Evolutionary conservation across 2,113 vertebrate genomes (phyloP).

Genomic region (Elephantulus edwardii): DNA sequence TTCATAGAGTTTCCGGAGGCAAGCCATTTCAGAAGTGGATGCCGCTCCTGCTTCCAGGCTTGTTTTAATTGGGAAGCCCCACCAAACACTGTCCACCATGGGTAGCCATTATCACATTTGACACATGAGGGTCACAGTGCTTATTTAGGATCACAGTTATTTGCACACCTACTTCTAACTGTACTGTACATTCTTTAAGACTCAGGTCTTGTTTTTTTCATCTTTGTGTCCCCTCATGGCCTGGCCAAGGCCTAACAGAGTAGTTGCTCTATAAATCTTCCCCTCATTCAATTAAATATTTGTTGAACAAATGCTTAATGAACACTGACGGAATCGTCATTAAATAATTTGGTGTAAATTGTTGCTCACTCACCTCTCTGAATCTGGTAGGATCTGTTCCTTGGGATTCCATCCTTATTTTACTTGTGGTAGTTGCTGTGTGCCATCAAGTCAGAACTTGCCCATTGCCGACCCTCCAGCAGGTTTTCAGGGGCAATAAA

Average conservation of each 20-base stretch:
- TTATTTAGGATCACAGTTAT: no score
- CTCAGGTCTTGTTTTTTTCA: not conserved
- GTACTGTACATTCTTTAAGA: not conserved
- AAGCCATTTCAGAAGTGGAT: no score
- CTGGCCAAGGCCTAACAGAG: not conserved
- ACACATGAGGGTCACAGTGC: no score
- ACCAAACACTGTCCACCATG: no score
- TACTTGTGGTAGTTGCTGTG: no score
- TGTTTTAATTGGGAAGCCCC: no score
- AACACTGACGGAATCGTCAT: slow-evolving; percentile 44
- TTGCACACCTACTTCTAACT: not conserved
- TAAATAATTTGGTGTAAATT: not conserved
- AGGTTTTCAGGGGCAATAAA: no score
- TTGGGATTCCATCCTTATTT: not conserved
- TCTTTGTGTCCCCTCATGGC: not conserved
- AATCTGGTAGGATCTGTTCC: not conserved
- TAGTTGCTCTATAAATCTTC: slow-evolving; percentile 27
- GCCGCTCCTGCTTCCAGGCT: no score
- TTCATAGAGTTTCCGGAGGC: no score
- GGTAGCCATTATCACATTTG: no score
- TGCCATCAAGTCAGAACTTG: no score
- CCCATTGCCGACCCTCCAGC: no score
- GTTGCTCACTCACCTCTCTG: not conserved
- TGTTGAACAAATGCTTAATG: slow-evolving; percentile 57
- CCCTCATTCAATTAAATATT: slow-evolving; percentile 41